Evolutionary conservation across 2,797 vertebrate species (phyloP), one percentile per base, ranked within the genome.

Genomic region (Poecilia wingei): DNA sequence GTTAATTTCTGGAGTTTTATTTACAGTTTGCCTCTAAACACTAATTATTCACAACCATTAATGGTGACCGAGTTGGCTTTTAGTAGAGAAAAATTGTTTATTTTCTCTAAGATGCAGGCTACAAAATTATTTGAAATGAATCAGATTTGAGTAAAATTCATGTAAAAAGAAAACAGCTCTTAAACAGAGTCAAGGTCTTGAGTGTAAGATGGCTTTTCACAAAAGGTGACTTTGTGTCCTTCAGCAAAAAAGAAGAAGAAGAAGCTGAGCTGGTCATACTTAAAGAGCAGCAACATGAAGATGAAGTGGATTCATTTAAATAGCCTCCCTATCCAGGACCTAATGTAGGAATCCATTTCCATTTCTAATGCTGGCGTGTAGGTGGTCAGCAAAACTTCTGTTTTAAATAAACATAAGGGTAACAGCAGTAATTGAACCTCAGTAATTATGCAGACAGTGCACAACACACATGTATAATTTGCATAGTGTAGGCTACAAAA

Each of bases 351-450:
- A 82, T 78, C 82, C 68, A 80, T 89, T 90, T 91, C 71, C 83
- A 88, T 91, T 77, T 76, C 81, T 90, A 79, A 89, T 85, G 79
- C 78, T 76, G 43, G 80, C 75, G 64, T 68, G 13, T 80, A 78
- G 82, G 82, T 73, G 78, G 73, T 87, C 87, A 88, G 86, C 88
- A 80, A 68, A 71, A 85, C 45, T 79, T 69, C 70, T 36, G 80
- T 57, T 75, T 76, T 68, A 72, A 87, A 83, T 81, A 76, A 79
- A 51, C 39, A 75, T 72, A 84, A 46, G 78, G 68, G 51, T 41
- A 33, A 18, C 72, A 68, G 53, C 53, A 46, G 73, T 36, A 68
- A 41, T 73, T 12, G 6, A 75, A 55, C 51, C 45, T 41, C 16
- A 43, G 8, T 77, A 47, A 69, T 53, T 47, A 77, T 43, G 5